Base-by-base conservation (phyloP, 2,113 vertebrate species). In the Gobiocypris rarus region DNA sequence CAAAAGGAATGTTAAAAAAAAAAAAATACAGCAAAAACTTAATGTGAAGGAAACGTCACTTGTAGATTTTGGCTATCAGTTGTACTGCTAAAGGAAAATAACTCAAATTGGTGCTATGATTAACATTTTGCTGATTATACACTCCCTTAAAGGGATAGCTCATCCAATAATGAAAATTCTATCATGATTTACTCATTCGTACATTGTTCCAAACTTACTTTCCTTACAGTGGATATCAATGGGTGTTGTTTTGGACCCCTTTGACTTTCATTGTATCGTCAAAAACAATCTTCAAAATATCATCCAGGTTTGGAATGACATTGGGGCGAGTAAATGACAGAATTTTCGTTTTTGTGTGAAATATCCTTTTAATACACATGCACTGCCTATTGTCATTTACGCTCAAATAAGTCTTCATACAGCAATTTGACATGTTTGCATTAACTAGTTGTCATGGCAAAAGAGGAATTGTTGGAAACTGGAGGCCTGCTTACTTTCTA, bases 81-180 rank as follows among this genome's bases (percentile, higher is more conserved):
- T 43, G 10, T 54, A 65, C 69, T 50, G 10, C 28, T 74, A 38
- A 63, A 65, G 26, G 41, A 79, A 81, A 34, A 50, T 52, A 58
- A 56, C 34, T 56, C 24, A 82, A 91, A 90, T 89, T 90, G 93
- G 92, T 95, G 94, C 93, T 95, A 93, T 88, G 61, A 45, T 80
- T 65, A 59, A 83, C 26, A 59, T 81, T 52, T 65, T 59, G 24
- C 38, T 34, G 41, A 56, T 50, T 52, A 70, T 50, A 38, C 65
- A 45, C 19, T 61, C 14, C n/a, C 56, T 78, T 48, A 50, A 50
- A 52, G 45, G 24, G 24, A 75, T 50, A 17, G 73, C 28, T 75
- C n/a, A 75, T 26, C 73, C 15, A 52, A 52, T 52, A 52, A 75
- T 75, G 7, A 75, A 69, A 4, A 10, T 41, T 69, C 65, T 52